These are phyloP conservation scores for Hyppa rectilinea DNA, from an alignment of 2,888 invertebrate genomes.

Conservation along the genomic window DNA sequence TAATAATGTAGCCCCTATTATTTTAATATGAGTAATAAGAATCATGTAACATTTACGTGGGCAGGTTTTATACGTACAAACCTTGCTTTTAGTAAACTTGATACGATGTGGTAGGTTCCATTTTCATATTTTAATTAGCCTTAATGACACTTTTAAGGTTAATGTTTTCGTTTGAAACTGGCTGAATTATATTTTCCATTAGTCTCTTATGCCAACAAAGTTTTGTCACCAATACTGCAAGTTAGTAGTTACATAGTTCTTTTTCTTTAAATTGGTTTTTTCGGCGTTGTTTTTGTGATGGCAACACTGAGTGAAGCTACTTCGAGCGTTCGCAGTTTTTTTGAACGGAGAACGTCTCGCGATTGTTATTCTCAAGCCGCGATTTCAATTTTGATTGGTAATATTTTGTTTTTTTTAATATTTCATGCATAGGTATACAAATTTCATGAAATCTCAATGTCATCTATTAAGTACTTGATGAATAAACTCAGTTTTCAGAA, in stretches of 20 bases:
- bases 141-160: background rate
- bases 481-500: background rate
- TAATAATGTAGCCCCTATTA: background rate
- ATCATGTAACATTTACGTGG: background rate
- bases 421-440: too few relatives aligned
- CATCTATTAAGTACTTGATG: background rate
- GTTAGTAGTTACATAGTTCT: too few relatives aligned
- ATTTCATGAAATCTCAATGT: background rate
- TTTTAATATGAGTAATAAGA: background rate
- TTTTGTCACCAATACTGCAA: background rate
- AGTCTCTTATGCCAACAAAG: background rate
- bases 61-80: background rate
- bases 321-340: too few relatives aligned
- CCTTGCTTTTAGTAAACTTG: conserved; percentile 26
- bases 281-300: background rate
- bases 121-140: conserved; percentile 24
- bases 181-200: background rate
- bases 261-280: background rate
- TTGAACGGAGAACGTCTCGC: too few relatives aligned
- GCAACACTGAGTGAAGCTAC: too few relatives aligned
- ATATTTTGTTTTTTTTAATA: too few relatives aligned
- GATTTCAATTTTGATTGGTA: too few relatives aligned
- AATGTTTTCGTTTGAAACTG: conserved; percentile 4
- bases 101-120: conserved; percentile 15
- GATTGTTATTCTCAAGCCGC: too few relatives aligned